These are phyloP conservation scores for Hyla sarda DNA, from an alignment of 2,113 vertebrate genomes.

Conservation along the genomic window DNA sequence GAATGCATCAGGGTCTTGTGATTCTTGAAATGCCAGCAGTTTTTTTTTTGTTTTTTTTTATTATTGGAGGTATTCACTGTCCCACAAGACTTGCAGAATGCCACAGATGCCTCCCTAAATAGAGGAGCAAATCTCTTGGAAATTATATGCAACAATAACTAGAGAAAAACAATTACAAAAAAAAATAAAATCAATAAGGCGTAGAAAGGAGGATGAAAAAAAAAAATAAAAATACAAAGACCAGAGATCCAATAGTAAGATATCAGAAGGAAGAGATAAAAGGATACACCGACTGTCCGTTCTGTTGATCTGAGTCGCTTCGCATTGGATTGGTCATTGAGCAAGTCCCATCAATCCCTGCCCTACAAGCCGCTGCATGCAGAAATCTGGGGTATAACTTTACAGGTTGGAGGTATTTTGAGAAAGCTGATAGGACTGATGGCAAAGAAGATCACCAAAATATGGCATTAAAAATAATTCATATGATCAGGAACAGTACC, in stretches of 20 bases:
- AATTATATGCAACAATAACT: neutral
- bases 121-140: conserved; percentile 24
- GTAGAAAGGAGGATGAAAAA: neutral
- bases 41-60: no score
- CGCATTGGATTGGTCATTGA: neutral
- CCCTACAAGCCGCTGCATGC: neutral
- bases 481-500: neutral
- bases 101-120: conserved; percentile 13
- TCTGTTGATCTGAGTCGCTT: neutral
- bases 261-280: neutral
- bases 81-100: conserved; percentile 28
- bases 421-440: neutral
- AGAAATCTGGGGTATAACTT: neutral
- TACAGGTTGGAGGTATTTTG: neutral
- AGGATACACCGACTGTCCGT: neutral
- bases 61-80: conserved; percentile 35
- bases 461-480: neutral
- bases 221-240: neutral
- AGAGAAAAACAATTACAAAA: neutral
- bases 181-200: no score
- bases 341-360: neutral
- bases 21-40: conserved; percentile 33
- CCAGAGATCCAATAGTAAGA: neutral
- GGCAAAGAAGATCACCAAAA: neutral
- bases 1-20: neutral